Evolutionary conservation across 2,113 vertebrate species (phyloP), one percentile per base, ranked within the genome.

Genomic region (Hippocampus zosterae): DNA sequence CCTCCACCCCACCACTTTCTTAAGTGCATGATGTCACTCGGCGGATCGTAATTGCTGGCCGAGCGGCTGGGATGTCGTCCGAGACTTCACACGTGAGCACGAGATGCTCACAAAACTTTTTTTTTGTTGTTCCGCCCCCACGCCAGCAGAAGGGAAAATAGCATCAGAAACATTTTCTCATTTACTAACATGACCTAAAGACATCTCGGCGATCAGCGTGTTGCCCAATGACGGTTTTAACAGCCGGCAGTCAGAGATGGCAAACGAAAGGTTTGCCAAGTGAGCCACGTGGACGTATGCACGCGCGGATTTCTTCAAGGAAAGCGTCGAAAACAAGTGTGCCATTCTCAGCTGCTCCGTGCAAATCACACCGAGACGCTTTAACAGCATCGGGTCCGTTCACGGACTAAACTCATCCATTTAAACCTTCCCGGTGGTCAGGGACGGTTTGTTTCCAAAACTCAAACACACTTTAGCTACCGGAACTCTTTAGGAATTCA

Each of bases 331-430:
- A 67, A 62, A 64, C 46, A 52, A 67, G 68, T 72, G 77, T 72
- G 74, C 74, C 76, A 84, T 85, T 82, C 85, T 89, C 81, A 78
- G 76, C 87, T 86, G 84, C 79, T 77, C 53, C 27, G 67, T 80
- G 80, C 85, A 88, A 85, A 87, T 91, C 83, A 86, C 75, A 72
- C 73, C 72, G 68, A 84, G 86, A 83, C 75, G 67, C 81, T 82
- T 86, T 70, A 71, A 80, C 72, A 75, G 80, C 79, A 74, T 48
- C 2, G 25, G 81, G 81, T 77, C 81, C 76, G 85, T 78, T 84
- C 78, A 82, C 80, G 82, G 85, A 84, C 68, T 67, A 87, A 82
- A 84, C 81, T 64, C 70, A 82, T 79, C 80, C 81, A 87, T 88
- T 84, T 74, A 78, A 75, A 80, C 75, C 65, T 72, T 73, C 23